These are phyloP conservation scores for Homalodisca vitripennis DNA, from an alignment of 1,140 invertebrate genomes.

Conservation along the genomic window DNA sequence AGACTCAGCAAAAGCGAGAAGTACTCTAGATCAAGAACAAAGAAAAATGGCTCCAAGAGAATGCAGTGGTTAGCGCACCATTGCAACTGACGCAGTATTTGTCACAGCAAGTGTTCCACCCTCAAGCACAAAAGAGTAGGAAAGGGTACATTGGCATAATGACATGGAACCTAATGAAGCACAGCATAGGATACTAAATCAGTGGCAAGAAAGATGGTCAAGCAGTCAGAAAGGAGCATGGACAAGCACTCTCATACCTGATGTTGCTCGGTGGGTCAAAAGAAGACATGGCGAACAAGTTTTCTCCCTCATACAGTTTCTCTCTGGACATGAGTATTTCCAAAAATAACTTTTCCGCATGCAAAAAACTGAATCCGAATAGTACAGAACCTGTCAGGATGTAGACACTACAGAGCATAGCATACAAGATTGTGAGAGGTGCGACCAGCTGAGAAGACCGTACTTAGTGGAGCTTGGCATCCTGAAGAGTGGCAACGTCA, in stretches of 20 bases:
- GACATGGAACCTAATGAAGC: neutral
- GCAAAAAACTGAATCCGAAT: constrained; percentile 1
- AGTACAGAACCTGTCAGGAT: constrained; percentile 34
- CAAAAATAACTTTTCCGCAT: constrained; percentile 41
- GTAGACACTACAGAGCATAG: constrained; percentile 42
- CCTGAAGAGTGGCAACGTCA: neutral
- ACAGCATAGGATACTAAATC: constrained; percentile 4
- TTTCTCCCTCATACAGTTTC: constrained; percentile 42
- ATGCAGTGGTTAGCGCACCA: neutral
- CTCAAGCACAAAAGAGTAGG: neutral
- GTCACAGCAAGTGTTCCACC: constrained; percentile 6
- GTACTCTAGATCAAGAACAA: neutral
- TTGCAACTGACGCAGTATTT: neutral
- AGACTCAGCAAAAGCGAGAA: neutral
- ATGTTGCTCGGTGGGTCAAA: constrained; percentile 30
- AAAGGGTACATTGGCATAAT: neutral
- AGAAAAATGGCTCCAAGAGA: neutral
- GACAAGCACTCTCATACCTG: constrained; percentile 36
- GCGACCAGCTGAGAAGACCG: constrained; percentile 5
- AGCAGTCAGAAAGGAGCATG: constrained; percentile 31
- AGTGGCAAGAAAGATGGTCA: constrained; percentile 36
- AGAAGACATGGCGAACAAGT: constrained; percentile 37
- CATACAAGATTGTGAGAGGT: constrained; percentile 40
- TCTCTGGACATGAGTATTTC: constrained; percentile 47
- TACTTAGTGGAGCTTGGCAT: neutral